A percentile compares a stretch with the other conserved stretches of the same genome.
These are phyloP conservation scores for Polietes domitor DNA, from an alignment of 2,888 invertebrate genomes.

Conservation along the genomic window DNA sequence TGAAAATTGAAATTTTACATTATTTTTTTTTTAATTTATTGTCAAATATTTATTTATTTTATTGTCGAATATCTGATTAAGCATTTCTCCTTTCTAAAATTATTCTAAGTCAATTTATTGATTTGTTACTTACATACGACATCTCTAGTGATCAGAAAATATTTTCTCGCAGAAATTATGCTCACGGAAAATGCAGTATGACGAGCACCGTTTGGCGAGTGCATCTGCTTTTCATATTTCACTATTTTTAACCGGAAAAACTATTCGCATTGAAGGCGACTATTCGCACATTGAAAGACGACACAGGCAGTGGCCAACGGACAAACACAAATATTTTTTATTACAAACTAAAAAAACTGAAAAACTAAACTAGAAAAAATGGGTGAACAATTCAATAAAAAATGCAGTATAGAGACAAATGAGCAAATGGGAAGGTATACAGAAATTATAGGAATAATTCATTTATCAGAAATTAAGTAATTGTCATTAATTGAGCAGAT, in stretches of 20 bases:
- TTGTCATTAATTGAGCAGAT: conserved; percentile 77
- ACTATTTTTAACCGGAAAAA: conserved; percentile 11
- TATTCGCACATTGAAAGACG: background rate
- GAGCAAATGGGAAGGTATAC: conserved; percentile 75
- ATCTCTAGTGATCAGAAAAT: background rate
- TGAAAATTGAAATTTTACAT: background rate
- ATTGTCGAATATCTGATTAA: no score
- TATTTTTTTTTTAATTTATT: background rate
- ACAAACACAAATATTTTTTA: background rate
- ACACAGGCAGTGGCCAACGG: background rate
- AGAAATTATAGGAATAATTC: no score
- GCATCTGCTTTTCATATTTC: conserved; percentile 16
- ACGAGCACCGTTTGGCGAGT: conserved; percentile 5
- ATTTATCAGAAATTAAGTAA: no score
- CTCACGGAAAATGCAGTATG: background rate
- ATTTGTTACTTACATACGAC: background rate
- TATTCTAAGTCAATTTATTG: no score
- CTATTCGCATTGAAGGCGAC: conserved; percentile 2
- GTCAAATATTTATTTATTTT: no score
- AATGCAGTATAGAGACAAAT: conserved; percentile 74
- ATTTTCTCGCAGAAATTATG: background rate
- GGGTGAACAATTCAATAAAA: conserved; percentile 73
- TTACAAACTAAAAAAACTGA: conserved; percentile 1
- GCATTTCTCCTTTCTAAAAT: no score
- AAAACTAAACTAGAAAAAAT: conserved; percentile 61